Conservation (phyloP, 2,797 vertebrate species). For the Xerus rutilus region DNA sequence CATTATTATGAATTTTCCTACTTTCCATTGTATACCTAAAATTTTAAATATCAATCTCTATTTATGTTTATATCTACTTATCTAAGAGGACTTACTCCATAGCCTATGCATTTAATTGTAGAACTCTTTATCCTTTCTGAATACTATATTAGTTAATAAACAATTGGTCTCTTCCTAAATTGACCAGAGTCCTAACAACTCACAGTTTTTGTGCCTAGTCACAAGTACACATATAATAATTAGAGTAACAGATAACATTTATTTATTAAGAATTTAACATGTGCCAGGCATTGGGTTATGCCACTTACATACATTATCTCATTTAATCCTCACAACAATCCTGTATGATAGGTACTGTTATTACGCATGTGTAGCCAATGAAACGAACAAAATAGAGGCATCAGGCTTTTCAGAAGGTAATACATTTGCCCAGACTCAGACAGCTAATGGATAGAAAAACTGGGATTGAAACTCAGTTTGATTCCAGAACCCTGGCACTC, state of each 20-base stretch:
- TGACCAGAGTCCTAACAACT: neutral
- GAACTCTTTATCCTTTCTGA: neutral
- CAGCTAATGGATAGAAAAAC: neutral
- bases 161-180: constrained; percentile 38
- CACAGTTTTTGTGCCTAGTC: neutral
- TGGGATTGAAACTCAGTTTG: neutral
- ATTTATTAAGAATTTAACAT: neutral
- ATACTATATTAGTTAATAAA: neutral
- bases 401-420: neutral
- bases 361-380: neutral
- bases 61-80: neutral
- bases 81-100: neutral
- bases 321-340: constrained; percentile 24
- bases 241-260: neutral
- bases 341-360: neutral
- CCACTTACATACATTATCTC: neutral
- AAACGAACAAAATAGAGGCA: neutral
- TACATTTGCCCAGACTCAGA: neutral
- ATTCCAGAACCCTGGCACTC: neutral
- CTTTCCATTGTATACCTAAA: neutral
- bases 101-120: neutral
- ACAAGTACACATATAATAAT: neutral
- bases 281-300: neutral
- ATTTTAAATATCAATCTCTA: neutral
- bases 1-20: neutral